phyloP scores from a whole-genome alignment of 2,113 vertebrate species.

The Siniperca chuatsi region DNA sequence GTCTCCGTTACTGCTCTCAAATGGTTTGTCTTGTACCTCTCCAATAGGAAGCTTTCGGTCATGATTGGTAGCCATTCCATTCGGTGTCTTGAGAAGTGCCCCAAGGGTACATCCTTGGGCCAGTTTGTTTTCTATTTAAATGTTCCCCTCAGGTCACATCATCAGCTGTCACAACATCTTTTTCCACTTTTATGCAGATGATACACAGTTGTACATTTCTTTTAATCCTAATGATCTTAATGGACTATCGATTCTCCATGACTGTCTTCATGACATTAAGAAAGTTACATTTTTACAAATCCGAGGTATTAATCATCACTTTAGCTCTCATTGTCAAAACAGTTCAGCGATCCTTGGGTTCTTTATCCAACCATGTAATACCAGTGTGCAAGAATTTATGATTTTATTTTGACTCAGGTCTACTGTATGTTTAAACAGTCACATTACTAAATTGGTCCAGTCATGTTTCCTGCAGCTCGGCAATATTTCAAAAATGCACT shows the following conservation, averaged over 20 bases:
- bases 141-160: not conserved
- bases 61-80: too few species aligned
- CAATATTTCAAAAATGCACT: not conserved
- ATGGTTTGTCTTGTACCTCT: not conserved
- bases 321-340: too few species aligned
- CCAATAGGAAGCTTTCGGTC: not conserved
- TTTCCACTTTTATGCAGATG: not conserved
- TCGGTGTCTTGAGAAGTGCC: not conserved
- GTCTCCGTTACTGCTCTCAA: not conserved
- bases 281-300: too few species aligned
- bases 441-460: not conserved
- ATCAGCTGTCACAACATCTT: too few species aligned
- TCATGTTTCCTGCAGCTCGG: not conserved
- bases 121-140: not conserved
- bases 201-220: not conserved
- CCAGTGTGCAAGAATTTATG: not conserved
- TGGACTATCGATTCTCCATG: too few species aligned
- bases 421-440: too few species aligned
- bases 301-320: too few species aligned
- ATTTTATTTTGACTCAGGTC: too few species aligned
- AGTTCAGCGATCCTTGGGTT: too few species aligned
- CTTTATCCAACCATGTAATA: not conserved
- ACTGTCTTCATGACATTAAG: too few species aligned
- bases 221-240: too few species aligned
- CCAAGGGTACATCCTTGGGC: too few species aligned